These are phyloP conservation scores for Ypsolopha sequella DNA, from an alignment of 2,888 invertebrate species.

Conservation along the genomic window DNA sequence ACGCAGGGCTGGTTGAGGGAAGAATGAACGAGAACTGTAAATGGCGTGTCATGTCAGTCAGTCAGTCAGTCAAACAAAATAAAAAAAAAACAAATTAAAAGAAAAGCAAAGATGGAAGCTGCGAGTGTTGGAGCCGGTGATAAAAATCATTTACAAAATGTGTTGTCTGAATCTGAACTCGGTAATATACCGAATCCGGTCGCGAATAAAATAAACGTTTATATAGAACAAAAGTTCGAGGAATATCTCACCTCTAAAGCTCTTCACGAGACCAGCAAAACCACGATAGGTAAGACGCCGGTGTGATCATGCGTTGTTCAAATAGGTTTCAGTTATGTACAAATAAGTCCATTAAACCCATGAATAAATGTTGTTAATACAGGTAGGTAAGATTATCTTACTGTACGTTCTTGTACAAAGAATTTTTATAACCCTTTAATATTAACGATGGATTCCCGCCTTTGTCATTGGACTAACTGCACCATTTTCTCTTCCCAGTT, in stretches of 20 bases:
- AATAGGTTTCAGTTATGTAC: background rate
- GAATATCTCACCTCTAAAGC: constrained; percentile 81
- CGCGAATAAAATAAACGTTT: constrained; percentile 71
- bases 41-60: background rate
- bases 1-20: background rate
- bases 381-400: too few species aligned
- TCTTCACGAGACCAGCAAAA: constrained; percentile 75
- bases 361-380: too few species aligned
- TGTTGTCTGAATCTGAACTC: constrained; percentile 52
- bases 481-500: too few species aligned
- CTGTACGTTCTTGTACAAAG: too few species aligned
- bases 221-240: constrained; percentile 72
- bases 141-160: constrained; percentile 57
- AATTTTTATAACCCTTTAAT: too few species aligned
- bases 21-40: background rate
- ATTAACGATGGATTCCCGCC: too few species aligned
- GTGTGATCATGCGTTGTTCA: constrained; percentile 8
- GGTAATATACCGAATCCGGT: constrained; percentile 36
- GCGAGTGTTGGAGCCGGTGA: constrained; percentile 49
- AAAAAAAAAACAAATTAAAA: background rate
- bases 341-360: too few species aligned
- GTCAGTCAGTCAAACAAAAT: too few species aligned
- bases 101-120: constrained; percentile 51
- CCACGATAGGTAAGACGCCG: constrained; percentile 69
- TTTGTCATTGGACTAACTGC: too few species aligned